Percentiles rank a stretch among this genome's conserved stretches.
phyloP scores from a whole-genome alignment of 2,797 vertebrate genomes.

The Hapalemur alaotrensis region DNA sequence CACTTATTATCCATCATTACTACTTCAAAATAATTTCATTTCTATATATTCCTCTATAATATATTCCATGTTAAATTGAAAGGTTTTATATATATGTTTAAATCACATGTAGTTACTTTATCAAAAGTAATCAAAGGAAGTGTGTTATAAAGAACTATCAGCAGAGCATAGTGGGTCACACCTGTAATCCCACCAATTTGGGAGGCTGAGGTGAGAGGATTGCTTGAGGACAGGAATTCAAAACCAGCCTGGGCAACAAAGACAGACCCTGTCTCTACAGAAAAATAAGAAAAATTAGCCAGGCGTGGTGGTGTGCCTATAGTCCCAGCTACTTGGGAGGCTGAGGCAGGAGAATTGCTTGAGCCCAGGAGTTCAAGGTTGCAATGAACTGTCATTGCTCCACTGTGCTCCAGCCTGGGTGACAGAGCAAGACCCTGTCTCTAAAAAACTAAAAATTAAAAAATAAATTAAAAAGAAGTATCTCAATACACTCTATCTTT shows the following conservation, averaged over 20 bases:
- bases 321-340: neutral
- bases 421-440: neutral
- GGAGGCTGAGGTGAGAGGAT: neutral
- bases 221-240: neutral
- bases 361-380: neutral
- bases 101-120: neutral
- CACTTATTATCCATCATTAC: neutral
- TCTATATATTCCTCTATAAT: neutral
- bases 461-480: neutral
- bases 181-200: neutral
- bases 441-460: neutral
- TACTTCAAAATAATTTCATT: neutral
- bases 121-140: neutral
- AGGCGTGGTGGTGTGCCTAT: too few species aligned
- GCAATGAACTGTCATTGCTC: neutral
- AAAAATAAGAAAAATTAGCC: neutral
- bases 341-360: neutral
- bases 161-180: neutral
- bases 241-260: neutral
- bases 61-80: neutral
- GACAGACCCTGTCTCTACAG: neutral
- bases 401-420: neutral
- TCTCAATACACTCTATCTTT: neutral
- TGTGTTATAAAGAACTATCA: neutral
- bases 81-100: neutral